Conservation (phyloP, 2,888 invertebrate genomes). For the Calameuta idolon region DNA sequence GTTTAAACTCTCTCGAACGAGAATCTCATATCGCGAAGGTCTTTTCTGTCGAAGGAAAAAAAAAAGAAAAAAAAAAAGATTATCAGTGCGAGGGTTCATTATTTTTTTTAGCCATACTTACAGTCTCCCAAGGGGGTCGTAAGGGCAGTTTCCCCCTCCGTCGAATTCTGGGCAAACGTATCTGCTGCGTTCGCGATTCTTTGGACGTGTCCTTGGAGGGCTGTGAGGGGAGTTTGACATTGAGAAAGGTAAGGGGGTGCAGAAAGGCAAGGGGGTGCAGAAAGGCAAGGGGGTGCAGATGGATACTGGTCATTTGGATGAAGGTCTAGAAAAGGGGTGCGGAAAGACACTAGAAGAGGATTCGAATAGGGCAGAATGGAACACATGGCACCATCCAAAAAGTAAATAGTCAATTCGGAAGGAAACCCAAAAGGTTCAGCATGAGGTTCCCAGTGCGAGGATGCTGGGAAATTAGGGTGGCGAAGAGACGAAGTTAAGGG, state of each 20-base stretch:
- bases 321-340: neutral
- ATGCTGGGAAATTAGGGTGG: neutral
- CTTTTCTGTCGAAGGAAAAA: neutral
- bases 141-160: neutral
- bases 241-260: neutral
- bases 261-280: neutral
- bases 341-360: neutral
- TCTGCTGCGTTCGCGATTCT: neutral
- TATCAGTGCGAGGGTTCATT: neutral
- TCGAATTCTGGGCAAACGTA: neutral
- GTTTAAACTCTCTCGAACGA: neutral
- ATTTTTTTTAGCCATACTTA: neutral
- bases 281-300: too few relatives aligned
- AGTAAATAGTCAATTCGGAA: neutral
- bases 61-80: neutral
- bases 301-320: too few relatives aligned
- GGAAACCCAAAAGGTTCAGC: too few relatives aligned
- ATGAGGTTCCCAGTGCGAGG: neutral
- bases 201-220: neutral
- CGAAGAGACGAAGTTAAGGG: neutral
- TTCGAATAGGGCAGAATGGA: neutral
- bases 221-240: neutral
- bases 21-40: neutral
- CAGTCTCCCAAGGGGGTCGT: neutral
- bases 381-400: neutral